Base-by-base conservation (phyloP, 2,797 vertebrate species). In the Hippoglossus hippoglossus region DNA sequence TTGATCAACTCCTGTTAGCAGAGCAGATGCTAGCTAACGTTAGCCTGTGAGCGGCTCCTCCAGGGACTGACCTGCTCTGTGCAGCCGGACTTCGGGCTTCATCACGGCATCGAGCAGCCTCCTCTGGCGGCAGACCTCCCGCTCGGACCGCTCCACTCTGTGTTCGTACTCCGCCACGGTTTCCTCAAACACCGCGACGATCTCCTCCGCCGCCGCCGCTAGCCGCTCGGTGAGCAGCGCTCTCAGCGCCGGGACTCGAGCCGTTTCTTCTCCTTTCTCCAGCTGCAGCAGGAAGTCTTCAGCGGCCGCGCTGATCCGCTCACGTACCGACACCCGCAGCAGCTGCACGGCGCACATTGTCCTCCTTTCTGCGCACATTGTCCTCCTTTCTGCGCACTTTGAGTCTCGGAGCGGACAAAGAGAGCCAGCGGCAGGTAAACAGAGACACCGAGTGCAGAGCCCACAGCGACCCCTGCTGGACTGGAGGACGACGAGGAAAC, bases 141-240 rank as follows among this genome's bases (percentile, higher is more conserved):
- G 73, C 67, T 87, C 81, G 0, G 77, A 74, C 1, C 69, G 77
- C 73, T 69, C 59, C 0, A 71, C 58, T 71, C 77, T 3, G 21
- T 71, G 57, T 18, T 82, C 75, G 59, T 82, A 80, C 61, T 69
- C 71, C 68, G 56, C 67, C 75, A 84, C 58, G 56, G 77, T 77
- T 36, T 80, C 72, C 75, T 83, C 80, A 0, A 87, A 41, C 75
- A 51, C 21, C 60, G 24, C 67, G 13, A 83, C 63, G 21, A 86
- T 81, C 60, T 88, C 86, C 71, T 81, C 86, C 2, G 75, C 85
- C 1, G 84, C 86, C 67, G 67, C 86, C n/a, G 79, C 22, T 0
- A 88, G 81, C 67, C 86, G 79, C 75, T 85, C 79, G 50, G 77
- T 83, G 64, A 90, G 79, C 71, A 81, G 73, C 58, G 79, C 77